Percentiles rank a stretch among this genome's conserved stretches.
Conservation (phyloP, 2,797 vertebrate genomes). For the Dryobates pubescens region DNA sequence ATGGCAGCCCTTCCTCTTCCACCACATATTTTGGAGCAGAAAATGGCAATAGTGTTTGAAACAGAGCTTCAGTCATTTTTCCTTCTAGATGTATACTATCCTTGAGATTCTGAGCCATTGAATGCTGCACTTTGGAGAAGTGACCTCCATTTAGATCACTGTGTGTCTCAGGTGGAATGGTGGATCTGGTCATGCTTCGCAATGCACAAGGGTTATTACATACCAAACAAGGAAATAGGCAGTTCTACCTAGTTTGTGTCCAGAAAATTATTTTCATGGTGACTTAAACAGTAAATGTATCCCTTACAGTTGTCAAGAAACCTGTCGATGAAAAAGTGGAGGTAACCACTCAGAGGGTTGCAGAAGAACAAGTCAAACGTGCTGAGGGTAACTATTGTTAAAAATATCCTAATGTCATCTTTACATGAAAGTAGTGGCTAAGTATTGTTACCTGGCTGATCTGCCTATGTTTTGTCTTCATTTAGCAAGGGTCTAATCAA, state of each 20-base stretch:
- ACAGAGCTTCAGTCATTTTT: not conserved
- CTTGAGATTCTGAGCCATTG: not conserved
- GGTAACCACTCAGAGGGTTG: conserved; percentile 75
- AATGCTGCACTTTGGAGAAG: not conserved
- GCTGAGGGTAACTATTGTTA: conserved; percentile 84
- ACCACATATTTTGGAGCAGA: not conserved
- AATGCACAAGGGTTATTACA: not conserved
- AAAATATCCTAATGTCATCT: not conserved
- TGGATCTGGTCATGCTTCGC: not conserved
- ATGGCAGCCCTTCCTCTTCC: not conserved
- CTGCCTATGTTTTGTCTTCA: conserved; percentile 28
- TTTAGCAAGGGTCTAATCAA: not conserved
- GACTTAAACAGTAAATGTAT: conserved; percentile 61
- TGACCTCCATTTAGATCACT: not conserved
- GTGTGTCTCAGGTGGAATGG: not conserved
- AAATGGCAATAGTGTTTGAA: not conserved
- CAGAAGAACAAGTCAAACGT: conserved; percentile 81
- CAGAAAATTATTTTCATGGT: not conserved
- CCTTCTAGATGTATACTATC: not conserved
- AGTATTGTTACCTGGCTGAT: conserved; percentile 1
- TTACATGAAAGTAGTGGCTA: not conserved
- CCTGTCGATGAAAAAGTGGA: conserved; percentile 79
- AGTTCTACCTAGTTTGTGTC: not conserved
- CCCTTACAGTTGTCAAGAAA: conserved; percentile 78
- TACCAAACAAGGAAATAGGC: not conserved